Evolutionary conservation across 37 sponge, comb jelly and placozoan genomes (phyloP).

Genomic region (Crambe crambe): DNA sequence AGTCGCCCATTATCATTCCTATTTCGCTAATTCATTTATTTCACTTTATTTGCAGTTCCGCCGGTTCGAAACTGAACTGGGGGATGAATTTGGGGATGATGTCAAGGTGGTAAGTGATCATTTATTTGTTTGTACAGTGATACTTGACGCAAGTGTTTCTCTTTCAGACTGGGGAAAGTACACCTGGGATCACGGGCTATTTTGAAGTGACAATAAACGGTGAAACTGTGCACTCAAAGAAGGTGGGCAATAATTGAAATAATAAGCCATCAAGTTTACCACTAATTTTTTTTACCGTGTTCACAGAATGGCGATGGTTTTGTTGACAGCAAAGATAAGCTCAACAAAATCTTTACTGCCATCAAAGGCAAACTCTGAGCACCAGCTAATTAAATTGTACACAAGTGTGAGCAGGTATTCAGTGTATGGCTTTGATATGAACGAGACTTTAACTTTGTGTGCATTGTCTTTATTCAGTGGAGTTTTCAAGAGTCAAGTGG

Average conservation of each 20-base stretch:
- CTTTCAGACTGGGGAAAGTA: constrained; percentile 25
- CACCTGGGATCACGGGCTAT: constrained; percentile 71
- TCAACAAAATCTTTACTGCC: constrained; percentile 71
- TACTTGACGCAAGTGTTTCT: background rate
- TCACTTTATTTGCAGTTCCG: constrained; percentile 25
- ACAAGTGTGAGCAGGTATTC: background rate
- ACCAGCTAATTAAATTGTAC: background rate
- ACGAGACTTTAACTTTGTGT: too few relatives aligned
- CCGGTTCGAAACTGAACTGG: constrained; percentile 33
- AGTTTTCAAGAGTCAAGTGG: background rate
- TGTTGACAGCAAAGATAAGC: constrained; percentile 74
- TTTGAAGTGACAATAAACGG: constrained; percentile 77
- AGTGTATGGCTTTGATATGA: background rate
- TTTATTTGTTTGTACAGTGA: too few relatives aligned
- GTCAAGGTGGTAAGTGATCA: constrained; percentile 48
- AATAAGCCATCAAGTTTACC: background rate
- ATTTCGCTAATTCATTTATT: background rate
- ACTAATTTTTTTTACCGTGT: background rate
- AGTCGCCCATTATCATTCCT: constrained; percentile 2
- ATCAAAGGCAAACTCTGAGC: too few relatives aligned
- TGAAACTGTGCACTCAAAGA: constrained; percentile 75
- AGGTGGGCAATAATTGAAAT: too few relatives aligned
- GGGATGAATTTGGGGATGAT: constrained; percentile 51
- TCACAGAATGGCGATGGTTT: constrained; percentile 73
- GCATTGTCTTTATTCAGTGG: background rate